phyloP scores from a whole-genome alignment of 1,140 invertebrate genomes.

The Saccostrea echinata region DNA sequence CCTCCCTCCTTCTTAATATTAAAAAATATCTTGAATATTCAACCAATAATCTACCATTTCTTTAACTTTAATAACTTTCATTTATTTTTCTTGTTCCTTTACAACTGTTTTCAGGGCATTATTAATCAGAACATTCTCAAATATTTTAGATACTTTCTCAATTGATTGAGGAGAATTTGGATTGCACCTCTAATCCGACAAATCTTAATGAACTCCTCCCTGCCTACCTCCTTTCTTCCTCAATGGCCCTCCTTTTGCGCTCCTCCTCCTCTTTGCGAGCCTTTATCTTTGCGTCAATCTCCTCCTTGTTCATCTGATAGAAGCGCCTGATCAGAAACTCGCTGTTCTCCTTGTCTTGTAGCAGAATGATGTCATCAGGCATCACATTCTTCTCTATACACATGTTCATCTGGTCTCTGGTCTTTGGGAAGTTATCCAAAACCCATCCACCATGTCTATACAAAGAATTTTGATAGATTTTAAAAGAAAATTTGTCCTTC shows the following conservation, averaged over 20 bases:
- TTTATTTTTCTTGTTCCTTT: too few species aligned
- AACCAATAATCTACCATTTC: not conserved
- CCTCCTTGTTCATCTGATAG: conserved; percentile 70
- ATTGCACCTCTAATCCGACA: too few species aligned
- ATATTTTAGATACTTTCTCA: too few species aligned
- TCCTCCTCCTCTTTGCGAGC: conserved; percentile 65
- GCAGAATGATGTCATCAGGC: conserved; percentile 75
- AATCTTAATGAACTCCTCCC: not conserved
- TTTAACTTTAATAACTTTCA: not conserved
- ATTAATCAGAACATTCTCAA: too few species aligned
- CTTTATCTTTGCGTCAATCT: conserved; percentile 70
- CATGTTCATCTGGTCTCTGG: conserved; percentile 77
- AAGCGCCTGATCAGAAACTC: conserved; percentile 71
- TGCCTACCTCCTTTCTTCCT: conserved; percentile 70
- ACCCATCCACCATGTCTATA: conserved; percentile 79
- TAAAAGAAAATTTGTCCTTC: not conserved
- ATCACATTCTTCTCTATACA: conserved; percentile 76
- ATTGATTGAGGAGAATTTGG: too few species aligned
- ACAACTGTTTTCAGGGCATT: too few species aligned
- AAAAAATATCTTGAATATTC: not conserved
- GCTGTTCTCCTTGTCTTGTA: conserved; percentile 73
- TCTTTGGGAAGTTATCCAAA: conserved; percentile 79
- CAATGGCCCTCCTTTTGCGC: conserved; percentile 62
- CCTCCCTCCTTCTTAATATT: conserved; percentile 57
- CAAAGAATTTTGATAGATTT: conserved; percentile 24